These are phyloP conservation scores for Catocala nupta DNA, from an alignment of 2,888 invertebrate genomes.

Conservation along the genomic window DNA sequence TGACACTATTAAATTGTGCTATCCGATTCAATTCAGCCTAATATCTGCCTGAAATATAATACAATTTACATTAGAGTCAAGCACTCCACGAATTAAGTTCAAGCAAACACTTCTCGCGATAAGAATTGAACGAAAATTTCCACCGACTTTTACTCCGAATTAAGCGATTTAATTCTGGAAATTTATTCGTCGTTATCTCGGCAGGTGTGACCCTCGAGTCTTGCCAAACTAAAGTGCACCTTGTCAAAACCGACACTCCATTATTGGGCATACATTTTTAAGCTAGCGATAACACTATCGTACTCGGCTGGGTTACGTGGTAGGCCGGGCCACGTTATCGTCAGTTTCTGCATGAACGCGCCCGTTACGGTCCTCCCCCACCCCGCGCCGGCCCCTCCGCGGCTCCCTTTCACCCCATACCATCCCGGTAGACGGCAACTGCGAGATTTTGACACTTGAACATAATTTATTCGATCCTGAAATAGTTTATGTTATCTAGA, in stretches of 20 bases:
- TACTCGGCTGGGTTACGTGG: slow-evolving; percentile 80
- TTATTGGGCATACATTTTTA: slow-evolving; percentile 85
- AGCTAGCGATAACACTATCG: slow-evolving; percentile 76
- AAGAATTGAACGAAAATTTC: slow-evolving; percentile 41
- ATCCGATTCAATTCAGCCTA: no score
- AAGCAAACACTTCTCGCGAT: slow-evolving; percentile 27
- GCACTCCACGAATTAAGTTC: slow-evolving; percentile 23
- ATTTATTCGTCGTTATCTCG: slow-evolving; percentile 51
- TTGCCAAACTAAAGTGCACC: slow-evolving; percentile 62
- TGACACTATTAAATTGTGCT: no score
- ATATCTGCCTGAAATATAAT: no score
- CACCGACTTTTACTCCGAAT: slow-evolving; percentile 23
- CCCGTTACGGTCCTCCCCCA: slow-evolving; percentile 75
- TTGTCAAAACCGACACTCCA: slow-evolving; percentile 66
- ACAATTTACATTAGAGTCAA: slow-evolving; percentile 31
- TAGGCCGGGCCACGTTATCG: slow-evolving; percentile 85
- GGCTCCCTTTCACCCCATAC: slow-evolving; percentile 36
- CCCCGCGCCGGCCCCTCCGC: slow-evolving; percentile 40
- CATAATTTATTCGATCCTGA: slow-evolving; percentile 75
- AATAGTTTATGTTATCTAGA: slow-evolving; percentile 58
- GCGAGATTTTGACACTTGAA: slow-evolving; percentile 83
- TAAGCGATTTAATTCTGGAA: slow-evolving; percentile 31
- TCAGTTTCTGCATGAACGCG: slow-evolving; percentile 87
- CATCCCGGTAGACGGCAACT: slow-evolving; percentile 68
- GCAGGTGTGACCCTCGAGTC: slow-evolving; percentile 48